phyloP scores from a whole-genome alignment of 2,888 invertebrate species.

The Leptopterna dolabrata region DNA sequence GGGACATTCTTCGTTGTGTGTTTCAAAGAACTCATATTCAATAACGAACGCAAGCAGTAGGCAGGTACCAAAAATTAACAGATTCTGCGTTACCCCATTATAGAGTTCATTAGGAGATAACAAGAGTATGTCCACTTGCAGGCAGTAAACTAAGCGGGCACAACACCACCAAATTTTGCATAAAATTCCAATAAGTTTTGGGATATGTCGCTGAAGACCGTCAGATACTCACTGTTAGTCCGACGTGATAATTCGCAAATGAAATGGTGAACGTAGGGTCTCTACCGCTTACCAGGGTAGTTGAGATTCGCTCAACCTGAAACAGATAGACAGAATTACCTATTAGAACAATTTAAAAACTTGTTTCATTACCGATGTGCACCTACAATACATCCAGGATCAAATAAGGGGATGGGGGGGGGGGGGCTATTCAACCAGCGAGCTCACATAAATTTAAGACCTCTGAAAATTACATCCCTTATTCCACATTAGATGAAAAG shows the following conservation, averaged over 20 bases:
- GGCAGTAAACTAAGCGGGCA: constrained; percentile 19
- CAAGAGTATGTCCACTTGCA: not conserved
- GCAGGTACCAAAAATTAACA: not conserved
- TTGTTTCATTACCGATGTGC: too few relatives aligned
- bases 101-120: not conserved
- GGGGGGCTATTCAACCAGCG: too few relatives aligned
- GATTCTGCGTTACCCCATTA: not conserved
- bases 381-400: too few relatives aligned
- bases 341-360: not conserved
- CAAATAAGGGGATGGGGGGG: too few relatives aligned
- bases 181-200: constrained; percentile 16
- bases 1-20: constrained; percentile 3
- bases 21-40: not conserved
- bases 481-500: too few relatives aligned
- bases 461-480: too few relatives aligned
- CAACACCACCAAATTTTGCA: not conserved
- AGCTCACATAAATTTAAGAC: too few relatives aligned
- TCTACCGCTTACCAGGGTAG: constrained; percentile 69
- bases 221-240: constrained; percentile 64
- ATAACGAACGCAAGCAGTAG: not conserved
- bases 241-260: constrained; percentile 66
- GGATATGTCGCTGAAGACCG: not conserved
- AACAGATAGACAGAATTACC: constrained; percentile 64
- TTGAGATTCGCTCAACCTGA: constrained; percentile 69
- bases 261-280: constrained; percentile 69